phyloP scores from a whole-genome alignment of 2,888 invertebrate genomes.

The Syritta pipiens region DNA sequence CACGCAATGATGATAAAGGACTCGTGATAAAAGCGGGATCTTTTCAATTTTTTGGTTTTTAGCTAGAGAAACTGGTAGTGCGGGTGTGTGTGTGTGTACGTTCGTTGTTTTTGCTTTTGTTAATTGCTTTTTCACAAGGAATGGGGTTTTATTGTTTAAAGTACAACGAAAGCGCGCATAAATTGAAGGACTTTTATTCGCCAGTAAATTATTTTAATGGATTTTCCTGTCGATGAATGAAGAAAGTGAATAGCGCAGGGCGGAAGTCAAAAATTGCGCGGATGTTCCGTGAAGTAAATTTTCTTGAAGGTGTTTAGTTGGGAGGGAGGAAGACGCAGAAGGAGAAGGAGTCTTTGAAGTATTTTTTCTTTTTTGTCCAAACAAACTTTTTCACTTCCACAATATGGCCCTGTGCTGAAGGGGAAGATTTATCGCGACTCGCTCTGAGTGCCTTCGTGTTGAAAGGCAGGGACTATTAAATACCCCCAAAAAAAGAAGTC shows the following conservation, averaged over 20 bases:
- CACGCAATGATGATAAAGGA: conserved; percentile 42
- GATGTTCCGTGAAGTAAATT: too few species aligned
- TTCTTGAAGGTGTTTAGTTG: too few species aligned
- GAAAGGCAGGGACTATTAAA: too few species aligned
- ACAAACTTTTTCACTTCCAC: too few species aligned
- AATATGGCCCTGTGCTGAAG: too few species aligned
- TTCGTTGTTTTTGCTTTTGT: conserved; percentile 26
- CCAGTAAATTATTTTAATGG: conserved; percentile 37
- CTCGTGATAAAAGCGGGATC: conserved; percentile 32
- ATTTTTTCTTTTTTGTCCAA: too few species aligned
- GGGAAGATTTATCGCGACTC: too few species aligned
- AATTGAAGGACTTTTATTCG: conserved; percentile 30
- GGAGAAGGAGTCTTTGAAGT: too few species aligned
- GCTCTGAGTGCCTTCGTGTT: too few species aligned
- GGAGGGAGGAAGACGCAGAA: too few species aligned
- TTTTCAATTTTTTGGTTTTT: conserved; percentile 1
- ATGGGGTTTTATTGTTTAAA: conserved; percentile 36
- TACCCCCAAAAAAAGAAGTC: too few species aligned
- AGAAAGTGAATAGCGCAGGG: neutral
- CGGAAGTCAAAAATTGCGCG: too few species aligned
- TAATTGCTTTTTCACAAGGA: conserved; percentile 42
- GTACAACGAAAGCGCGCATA: conserved; percentile 28
- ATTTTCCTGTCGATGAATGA: conserved; percentile 20
- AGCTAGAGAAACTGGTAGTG: conserved; percentile 1
- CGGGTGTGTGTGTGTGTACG: conserved; percentile 4